A percentile compares a stretch with the other conserved stretches of the same genome.
phyloP scores from a whole-genome alignment of 2,888 invertebrate species.

The Antheraea yamamai region DNA sequence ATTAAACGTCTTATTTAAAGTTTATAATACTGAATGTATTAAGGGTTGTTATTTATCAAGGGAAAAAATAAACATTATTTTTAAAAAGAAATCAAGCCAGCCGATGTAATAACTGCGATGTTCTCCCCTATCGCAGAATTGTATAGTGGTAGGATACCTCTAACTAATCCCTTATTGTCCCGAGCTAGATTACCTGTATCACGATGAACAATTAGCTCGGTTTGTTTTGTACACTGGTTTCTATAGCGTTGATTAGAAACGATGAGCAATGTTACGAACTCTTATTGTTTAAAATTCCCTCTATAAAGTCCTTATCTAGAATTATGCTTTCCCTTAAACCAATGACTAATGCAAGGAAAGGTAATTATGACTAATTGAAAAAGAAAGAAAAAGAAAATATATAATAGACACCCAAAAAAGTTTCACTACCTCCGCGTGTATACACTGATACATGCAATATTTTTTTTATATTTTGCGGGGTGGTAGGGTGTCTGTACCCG shows the following conservation, averaged over 20 bases:
- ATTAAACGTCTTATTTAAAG: too few relatives aligned
- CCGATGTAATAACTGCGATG: neutral
- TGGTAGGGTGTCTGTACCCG: too few relatives aligned
- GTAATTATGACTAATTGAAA: too few relatives aligned
- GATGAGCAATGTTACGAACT: neutral
- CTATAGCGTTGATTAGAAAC: slow-evolving; percentile 13
- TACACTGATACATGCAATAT: too few relatives aligned
- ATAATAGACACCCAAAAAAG: too few relatives aligned
- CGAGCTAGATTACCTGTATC: slow-evolving; percentile 8
- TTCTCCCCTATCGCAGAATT: neutral
- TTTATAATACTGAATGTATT: too few relatives aligned
- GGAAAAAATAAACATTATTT: neutral
- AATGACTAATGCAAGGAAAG: too few relatives aligned
- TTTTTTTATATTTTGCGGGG: too few relatives aligned
- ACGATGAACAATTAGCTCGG: slow-evolving; percentile 13
- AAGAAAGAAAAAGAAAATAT: too few relatives aligned
- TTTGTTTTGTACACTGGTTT: slow-evolving; percentile 8
- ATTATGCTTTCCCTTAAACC: neutral
- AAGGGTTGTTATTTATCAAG: neutral
- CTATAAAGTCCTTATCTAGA: neutral
- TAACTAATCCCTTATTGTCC: slow-evolving; percentile 1
- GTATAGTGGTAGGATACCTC: neutral
- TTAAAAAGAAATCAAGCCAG: neutral
- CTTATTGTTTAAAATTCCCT: slow-evolving; percentile 2
- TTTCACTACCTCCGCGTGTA: too few relatives aligned